phyloP scores from a whole-genome alignment of 2,888 invertebrate genomes.

The Spisula solida region DNA sequence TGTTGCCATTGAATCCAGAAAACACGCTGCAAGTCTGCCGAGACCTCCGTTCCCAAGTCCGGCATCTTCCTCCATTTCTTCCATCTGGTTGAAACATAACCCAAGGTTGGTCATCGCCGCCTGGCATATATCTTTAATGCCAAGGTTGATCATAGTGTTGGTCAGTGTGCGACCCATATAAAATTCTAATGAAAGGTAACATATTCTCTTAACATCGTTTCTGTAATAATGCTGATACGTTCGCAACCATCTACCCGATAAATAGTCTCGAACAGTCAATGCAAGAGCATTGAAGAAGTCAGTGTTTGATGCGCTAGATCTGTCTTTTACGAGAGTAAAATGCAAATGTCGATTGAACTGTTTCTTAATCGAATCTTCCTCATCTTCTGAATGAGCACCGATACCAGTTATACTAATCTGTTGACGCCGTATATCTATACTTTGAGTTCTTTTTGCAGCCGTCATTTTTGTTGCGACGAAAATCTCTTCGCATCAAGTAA shows the following conservation, averaged over 20 bases:
- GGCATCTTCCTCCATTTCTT: slow-evolving; percentile 99
- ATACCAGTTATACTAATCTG: slow-evolving; percentile 70
- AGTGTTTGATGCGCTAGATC: slow-evolving; percentile 60
- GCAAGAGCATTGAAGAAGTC: slow-evolving; percentile 69
- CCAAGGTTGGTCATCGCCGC: slow-evolving; percentile 99
- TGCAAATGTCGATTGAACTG: slow-evolving; percentile 72
- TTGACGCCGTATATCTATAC: slow-evolving; percentile 47
- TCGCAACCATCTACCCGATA: slow-evolving; percentile 68
- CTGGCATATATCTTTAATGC: slow-evolving; percentile 98
- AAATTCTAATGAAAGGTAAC: slow-evolving; percentile 70
- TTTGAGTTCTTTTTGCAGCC: slow-evolving; percentile 28
- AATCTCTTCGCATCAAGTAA: neutral
- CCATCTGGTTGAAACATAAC: slow-evolving; percentile 97
- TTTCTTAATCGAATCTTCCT: slow-evolving; percentile 62
- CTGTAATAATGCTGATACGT: slow-evolving; percentile 71
- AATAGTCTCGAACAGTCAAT: slow-evolving; percentile 66
- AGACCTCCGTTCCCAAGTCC: slow-evolving; percentile 99
- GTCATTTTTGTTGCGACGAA: slow-evolving; percentile 30
- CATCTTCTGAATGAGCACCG: slow-evolving; percentile 55
- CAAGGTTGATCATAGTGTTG: slow-evolving; percentile 99
- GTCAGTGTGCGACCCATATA: slow-evolving; percentile 71
- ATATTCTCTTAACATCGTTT: slow-evolving; percentile 66
- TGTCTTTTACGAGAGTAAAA: slow-evolving; percentile 71
- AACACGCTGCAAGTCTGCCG: slow-evolving; percentile 98
- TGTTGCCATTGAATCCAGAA: slow-evolving; percentile 99